Percentiles rank a stretch among this genome's conserved stretches.
Conservation (phyloP, 2,113 vertebrate genomes). For the Arvicanthis niloticus region DNA sequence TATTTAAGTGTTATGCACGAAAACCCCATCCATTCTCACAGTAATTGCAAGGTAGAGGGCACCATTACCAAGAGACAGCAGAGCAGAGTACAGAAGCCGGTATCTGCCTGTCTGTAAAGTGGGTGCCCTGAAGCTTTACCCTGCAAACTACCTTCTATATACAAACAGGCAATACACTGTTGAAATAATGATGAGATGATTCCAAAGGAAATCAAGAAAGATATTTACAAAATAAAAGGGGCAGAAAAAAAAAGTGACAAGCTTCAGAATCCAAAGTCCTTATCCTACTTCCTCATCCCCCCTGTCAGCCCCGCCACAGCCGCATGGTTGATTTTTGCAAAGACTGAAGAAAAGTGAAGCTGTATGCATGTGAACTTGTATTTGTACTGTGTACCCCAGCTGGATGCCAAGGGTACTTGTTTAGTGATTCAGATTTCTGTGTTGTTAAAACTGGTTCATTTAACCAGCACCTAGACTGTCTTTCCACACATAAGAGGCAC, state of each 20-base stretch:
- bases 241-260: background rate
- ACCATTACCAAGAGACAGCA: background rate
- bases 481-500: background rate
- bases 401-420: background rate
- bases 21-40: constrained; percentile 6
- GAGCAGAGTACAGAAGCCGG: background rate
- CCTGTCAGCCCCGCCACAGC: background rate
- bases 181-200: constrained; percentile 19
- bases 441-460: background rate
- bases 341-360: background rate
- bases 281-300: background rate
- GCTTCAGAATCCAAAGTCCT: background rate
- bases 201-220: constrained; percentile 23
- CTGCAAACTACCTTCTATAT: background rate
- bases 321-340: background rate
- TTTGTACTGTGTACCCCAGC: background rate
- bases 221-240: background rate
- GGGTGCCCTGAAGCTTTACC: background rate
- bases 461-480: background rate
- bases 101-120: background rate
- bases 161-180: background rate
- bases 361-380: background rate
- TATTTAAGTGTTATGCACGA: no score
- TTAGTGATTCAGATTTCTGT: constrained; percentile 7
- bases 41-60: background rate